Base-by-base conservation (phyloP, 2,113 vertebrate genomes). In the Barbus barbus region DNA sequence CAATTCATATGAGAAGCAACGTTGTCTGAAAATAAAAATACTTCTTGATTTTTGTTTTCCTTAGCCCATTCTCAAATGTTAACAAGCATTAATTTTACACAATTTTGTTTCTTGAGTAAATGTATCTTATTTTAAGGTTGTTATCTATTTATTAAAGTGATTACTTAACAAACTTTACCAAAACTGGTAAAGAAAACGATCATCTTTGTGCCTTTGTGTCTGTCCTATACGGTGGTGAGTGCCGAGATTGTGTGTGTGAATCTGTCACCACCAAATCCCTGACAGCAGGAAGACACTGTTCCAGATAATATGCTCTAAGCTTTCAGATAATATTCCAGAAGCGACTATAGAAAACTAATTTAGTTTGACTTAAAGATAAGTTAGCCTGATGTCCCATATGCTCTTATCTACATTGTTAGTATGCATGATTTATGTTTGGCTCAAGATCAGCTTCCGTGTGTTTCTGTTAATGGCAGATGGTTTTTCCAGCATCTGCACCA, bases 331-430 rank as follows among this genome's bases (percentile, higher is more conserved):
- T 31, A 80, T 80, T 65, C 78, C 78, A 44, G 56, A 51, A 53
- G 78, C 61, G 20, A 81, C 78, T 69, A 53, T 69, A n/a, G 61
- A 22, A 81, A 81, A 69, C 78, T 51, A 63, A 69, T 81, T 81
- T 81, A 81, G 61, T 67, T 36, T 53, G 78, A 81, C 78, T 81
- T 69, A 81, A 81, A 81, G 78, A 81, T 81, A 81, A 69, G 78
- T 81, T 81, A 69, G 61, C 60, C 41, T 81, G 78, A 81, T 69
- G 60, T 81, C 44, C 41, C 61, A 69, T 81, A 51, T 81, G 78
- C 61, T 81, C 38, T 69, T 81, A 81, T 81, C 61, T 81, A 44
- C 28, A 22, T 81, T 81, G 61, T 81, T 81, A 51, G 61, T 16
- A 81, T 81, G 61, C 60, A 69, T 69, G 38, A 69, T 69, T 81